Percentiles rank a stretch among this genome's conserved stretches.
These are phyloP conservation scores for Pachypanchax playfairii DNA, from an alignment of 2,113 vertebrate genomes.

Conservation along the genomic window DNA sequence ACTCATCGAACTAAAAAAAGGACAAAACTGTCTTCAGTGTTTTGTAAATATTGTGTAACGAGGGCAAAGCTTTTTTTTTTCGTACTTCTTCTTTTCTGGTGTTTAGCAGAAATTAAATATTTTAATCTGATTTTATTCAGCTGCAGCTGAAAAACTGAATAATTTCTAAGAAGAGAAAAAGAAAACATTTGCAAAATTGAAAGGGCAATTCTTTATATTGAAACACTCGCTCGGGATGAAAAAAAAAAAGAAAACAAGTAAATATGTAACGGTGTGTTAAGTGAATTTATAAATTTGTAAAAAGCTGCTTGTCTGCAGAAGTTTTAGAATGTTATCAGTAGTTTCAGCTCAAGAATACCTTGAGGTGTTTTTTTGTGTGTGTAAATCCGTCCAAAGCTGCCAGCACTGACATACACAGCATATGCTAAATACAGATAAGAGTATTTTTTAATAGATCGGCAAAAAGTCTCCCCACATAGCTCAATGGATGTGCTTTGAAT, in stretches of 20 bases:
- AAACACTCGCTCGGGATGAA: constrained; percentile 37
- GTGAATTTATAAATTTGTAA: constrained; percentile 78
- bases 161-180: too few relatives aligned
- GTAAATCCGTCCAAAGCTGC: constrained; percentile 82
- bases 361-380: constrained; percentile 76
- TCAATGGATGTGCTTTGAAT: constrained; percentile 83
- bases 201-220: constrained; percentile 38
- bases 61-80: background rate
- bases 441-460: constrained; percentile 83
- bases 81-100: background rate
- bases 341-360: constrained; percentile 81
- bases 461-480: constrained; percentile 79
- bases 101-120: constrained; percentile 16
- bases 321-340: constrained; percentile 82
- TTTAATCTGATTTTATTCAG: constrained; percentile 24
- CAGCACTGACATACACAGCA: constrained; percentile 79
- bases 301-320: constrained; percentile 79
- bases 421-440: constrained; percentile 87
- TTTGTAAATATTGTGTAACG: constrained; percentile 20
- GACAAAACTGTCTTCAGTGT: background rate
- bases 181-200: constrained; percentile 32
- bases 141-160: constrained; percentile 38
- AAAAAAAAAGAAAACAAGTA: constrained; percentile 69
- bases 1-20: constrained; percentile 14
- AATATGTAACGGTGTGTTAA: constrained; percentile 65